Evolutionary conservation across 2,888 invertebrate species (phyloP).

Genomic region (Colostygia pectinataria): DNA sequence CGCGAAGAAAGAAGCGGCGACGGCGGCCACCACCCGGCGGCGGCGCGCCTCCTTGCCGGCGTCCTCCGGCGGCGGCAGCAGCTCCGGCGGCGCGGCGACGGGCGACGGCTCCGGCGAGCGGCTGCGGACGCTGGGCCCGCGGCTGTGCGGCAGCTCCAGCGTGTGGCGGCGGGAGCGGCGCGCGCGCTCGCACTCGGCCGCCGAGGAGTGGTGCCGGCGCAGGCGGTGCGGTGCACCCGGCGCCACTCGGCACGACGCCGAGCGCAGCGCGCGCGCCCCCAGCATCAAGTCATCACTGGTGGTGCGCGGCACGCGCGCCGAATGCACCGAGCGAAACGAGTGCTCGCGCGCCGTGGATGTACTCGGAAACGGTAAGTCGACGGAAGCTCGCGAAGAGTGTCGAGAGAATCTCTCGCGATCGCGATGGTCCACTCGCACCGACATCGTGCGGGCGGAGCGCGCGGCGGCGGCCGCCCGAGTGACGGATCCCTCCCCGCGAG

Average conservation of each 20-base stretch:
- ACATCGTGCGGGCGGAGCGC: slow-evolving; percentile 78
- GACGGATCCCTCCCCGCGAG: slow-evolving; percentile 56
- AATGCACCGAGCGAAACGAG: slow-evolving; percentile 76
- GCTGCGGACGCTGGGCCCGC: slow-evolving; percentile 75
- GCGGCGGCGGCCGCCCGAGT: slow-evolving; percentile 79
- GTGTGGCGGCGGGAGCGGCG: slow-evolving; percentile 74
- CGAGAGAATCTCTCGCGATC: slow-evolving; percentile 77
- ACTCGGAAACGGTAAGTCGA: slow-evolving; percentile 71
- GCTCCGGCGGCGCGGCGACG: slow-evolving; percentile 59
- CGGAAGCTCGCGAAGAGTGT: slow-evolving; percentile 79
- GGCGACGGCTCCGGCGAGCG: slow-evolving; percentile 71
- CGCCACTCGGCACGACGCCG: slow-evolving; percentile 74
- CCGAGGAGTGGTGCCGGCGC: slow-evolving; percentile 77
- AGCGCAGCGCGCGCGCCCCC: slow-evolving; percentile 75
- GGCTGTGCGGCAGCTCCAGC: slow-evolving; percentile 70
- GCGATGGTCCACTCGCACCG: slow-evolving; percentile 76
- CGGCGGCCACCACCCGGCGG: slow-evolving; percentile 87
- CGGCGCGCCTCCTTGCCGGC: slow-evolving; percentile 86
- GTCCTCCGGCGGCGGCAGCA: slow-evolving; percentile 76
- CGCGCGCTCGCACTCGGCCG: slow-evolving; percentile 77
- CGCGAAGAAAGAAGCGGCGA: slow-evolving; percentile 88
- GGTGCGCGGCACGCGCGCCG: slow-evolving; percentile 72
- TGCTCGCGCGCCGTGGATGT: slow-evolving; percentile 72
- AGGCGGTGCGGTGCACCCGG: slow-evolving; percentile 75
- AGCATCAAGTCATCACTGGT: slow-evolving; percentile 78